A percentile compares a stretch with the other conserved stretches of the same genome.
phyloP scores from a whole-genome alignment of 2,113 vertebrate species.

The Ondatra zibethicus region DNA sequence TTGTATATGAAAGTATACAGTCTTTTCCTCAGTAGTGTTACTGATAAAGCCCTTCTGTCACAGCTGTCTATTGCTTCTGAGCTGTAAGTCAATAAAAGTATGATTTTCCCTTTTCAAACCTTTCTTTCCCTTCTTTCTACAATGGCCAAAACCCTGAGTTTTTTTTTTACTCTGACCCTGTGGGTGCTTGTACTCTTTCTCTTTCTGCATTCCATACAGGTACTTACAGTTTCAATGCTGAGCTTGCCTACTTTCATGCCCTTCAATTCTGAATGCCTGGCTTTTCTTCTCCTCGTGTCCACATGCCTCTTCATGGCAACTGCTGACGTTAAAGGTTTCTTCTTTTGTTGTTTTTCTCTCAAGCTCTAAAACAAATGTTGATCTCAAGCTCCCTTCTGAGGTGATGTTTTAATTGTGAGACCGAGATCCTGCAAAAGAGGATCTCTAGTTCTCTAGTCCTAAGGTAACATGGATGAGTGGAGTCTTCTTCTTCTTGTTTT shows the following conservation, averaged over 20 bases:
- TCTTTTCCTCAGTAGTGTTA: background rate
- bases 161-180: background rate
- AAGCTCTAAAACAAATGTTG: background rate
- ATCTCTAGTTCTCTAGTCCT: background rate
- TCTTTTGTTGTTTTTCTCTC: background rate
- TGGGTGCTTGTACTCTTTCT: background rate
- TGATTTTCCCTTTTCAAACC: background rate
- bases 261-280: background rate
- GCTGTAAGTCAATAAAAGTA: background rate
- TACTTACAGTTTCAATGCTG: background rate
- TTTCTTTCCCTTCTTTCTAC: background rate
- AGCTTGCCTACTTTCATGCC: background rate
- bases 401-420: background rate
- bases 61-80: background rate
- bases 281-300: background rate
- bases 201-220: rapidly evolving
- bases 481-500: no score
- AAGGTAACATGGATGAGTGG: background rate
- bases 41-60: no score
- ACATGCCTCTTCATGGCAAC: background rate
- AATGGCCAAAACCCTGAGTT: background rate
- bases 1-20: background rate
- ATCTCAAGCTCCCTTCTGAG: background rate
- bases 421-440: background rate
- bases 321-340: background rate